phyloP scores from a whole-genome alignment of 2,113 vertebrate species.

The Brachionichthys hirsutus region DNA sequence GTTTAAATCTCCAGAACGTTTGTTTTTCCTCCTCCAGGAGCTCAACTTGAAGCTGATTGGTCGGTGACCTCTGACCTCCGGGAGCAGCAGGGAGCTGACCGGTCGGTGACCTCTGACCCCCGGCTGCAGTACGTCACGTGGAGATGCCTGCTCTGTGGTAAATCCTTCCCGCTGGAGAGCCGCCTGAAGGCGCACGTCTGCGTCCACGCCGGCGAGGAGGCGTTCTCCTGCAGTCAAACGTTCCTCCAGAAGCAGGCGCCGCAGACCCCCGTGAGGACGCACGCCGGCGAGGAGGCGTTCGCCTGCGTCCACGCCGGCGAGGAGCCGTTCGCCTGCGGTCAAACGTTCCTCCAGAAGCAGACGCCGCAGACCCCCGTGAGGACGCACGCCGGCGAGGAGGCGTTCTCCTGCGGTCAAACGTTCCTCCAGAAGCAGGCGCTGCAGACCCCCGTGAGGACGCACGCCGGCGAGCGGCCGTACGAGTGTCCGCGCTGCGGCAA shows the following conservation, averaged over 20 bases:
- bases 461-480: constrained; percentile 63
- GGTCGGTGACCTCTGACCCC: no score
- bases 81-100: no score
- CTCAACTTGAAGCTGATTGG: constrained; percentile 6
- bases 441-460: constrained; percentile 57
- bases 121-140: neutral
- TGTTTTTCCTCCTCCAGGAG: constrained; percentile 38
- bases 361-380: constrained; percentile 57
- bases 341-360: constrained; percentile 64
- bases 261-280: constrained; percentile 56
- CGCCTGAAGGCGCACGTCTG: constrained; percentile 69
- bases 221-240: constrained; percentile 57
- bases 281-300: constrained; percentile 66
- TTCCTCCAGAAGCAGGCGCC: constrained; percentile 71
- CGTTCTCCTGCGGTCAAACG: constrained; percentile 57
- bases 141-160: constrained; percentile 57
- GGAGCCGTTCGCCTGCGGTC: constrained; percentile 63
- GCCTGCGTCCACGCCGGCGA: constrained; percentile 63
- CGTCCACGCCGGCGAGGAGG: constrained; percentile 26
- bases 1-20: no score
- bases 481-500: constrained; percentile 68
- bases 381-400: constrained; percentile 65
- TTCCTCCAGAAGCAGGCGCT: constrained; percentile 69
- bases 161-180: constrained; percentile 62
- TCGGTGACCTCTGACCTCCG: constrained; percentile 7